Conservation (phyloP, 2,113 vertebrate species). For the Regulus satrapa region DNA sequence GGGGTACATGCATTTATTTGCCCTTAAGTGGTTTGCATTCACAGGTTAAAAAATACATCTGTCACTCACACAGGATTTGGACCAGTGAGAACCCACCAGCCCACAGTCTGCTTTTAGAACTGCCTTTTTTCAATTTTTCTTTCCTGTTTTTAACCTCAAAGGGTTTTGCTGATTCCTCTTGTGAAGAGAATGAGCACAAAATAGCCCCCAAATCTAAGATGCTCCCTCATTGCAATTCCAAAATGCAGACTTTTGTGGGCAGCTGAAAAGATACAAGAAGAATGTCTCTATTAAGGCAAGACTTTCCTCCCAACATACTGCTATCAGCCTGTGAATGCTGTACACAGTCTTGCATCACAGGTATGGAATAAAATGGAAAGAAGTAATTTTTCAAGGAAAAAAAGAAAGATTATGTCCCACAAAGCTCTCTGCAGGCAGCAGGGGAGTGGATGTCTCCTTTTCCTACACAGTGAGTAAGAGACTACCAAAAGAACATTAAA, state of each 20-base stretch:
- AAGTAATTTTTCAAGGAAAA: neutral
- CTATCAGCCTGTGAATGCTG: neutral
- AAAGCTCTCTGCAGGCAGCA: neutral
- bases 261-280: neutral
- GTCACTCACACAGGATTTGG: neutral
- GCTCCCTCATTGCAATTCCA: neutral
- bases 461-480: neutral
- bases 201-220: neutral
- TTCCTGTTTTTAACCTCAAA: neutral
- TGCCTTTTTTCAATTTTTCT: neutral
- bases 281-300: neutral
- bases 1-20: neutral
- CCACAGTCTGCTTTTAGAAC: neutral
- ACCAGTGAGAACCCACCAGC: fast-evolving
- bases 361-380: neutral
- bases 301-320: neutral
- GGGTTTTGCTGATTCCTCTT: neutral
- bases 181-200: neutral
- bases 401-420: neutral
- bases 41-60: fast-evolving
- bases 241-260: neutral
- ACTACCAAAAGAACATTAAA: neutral
- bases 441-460: neutral
- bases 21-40: neutral
- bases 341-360: neutral